phyloP scores from a whole-genome alignment of 2,888 invertebrate species.

The Seira sanloemensis region DNA sequence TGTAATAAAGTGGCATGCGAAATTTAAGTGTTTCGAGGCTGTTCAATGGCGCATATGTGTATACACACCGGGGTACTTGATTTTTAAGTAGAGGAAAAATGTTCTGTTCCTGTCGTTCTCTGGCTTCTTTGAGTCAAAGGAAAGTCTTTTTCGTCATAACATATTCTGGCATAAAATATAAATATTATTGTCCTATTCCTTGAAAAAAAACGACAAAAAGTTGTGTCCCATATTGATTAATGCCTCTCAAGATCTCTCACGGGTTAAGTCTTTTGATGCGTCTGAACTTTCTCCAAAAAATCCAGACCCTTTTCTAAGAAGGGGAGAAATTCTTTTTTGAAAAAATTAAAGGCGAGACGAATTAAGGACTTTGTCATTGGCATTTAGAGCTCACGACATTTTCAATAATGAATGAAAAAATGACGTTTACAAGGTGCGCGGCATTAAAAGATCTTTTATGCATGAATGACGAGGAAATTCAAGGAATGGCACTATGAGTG shows the following conservation, averaged over 20 bases:
- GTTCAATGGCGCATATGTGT: not conserved
- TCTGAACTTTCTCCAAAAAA: not conserved
- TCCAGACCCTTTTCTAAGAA: too few species aligned
- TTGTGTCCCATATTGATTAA: not conserved
- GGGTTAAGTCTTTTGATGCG: too few species aligned
- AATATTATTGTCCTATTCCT: constrained; percentile 1
- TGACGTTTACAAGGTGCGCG: not conserved
- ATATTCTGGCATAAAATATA: too few species aligned
- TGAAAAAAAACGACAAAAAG: too few species aligned
- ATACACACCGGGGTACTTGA: too few species aligned
- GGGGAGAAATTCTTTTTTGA: not conserved
- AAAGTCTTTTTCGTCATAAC: too few species aligned
- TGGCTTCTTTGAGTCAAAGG: too few species aligned
- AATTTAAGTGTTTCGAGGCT: not conserved
- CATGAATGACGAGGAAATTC: not conserved
- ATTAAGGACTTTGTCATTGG: not conserved
- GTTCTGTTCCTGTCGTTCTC: too few species aligned
- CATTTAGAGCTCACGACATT: constrained; percentile 1
- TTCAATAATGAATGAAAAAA: constrained; percentile 14
- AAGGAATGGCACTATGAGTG: not conserved
- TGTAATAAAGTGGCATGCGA: not conserved
- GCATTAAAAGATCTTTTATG: constrained; percentile 14
- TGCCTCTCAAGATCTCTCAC: too few species aligned
- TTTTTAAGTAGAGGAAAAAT: too few species aligned
- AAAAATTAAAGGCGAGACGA: not conserved